Percentiles rank a stretch among this genome's conserved stretches.
These are phyloP conservation scores for Sceliomorpha sp. DNA, from an alignment of 2,888 invertebrate genomes.

Conservation along the genomic window DNA sequence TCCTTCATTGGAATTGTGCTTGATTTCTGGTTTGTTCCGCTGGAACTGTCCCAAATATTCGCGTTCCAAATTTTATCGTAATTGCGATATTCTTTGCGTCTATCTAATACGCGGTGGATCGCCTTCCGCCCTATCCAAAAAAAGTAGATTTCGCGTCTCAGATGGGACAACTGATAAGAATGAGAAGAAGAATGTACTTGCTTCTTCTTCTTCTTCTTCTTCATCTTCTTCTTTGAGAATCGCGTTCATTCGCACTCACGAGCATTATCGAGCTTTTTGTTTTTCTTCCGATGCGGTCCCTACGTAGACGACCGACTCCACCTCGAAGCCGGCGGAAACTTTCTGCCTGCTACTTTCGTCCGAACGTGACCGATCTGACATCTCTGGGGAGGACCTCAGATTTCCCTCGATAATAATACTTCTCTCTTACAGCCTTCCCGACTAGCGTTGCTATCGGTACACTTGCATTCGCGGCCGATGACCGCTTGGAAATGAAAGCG, in stretches of 20 bases:
- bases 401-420: constrained; percentile 84
- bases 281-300: constrained; percentile 39
- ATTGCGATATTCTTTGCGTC: too few relatives aligned
- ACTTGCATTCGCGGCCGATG: constrained; percentile 57
- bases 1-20: too few relatives aligned
- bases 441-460: constrained; percentile 50
- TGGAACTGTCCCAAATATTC: too few relatives aligned
- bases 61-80: too few relatives aligned
- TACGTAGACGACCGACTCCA: constrained; percentile 22
- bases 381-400: constrained; percentile 82
- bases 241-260: constrained; percentile 49
- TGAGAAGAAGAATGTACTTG: too few relatives aligned
- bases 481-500: constrained; percentile 68
- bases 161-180: too few relatives aligned
- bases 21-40: too few relatives aligned
- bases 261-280: constrained; percentile 46
- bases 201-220: too few relatives aligned
- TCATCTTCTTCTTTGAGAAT: constrained; percentile 34
- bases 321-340: constrained; percentile 65
- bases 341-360: constrained; percentile 69
- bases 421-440: constrained; percentile 77
- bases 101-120: too few relatives aligned
- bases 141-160: too few relatives aligned
- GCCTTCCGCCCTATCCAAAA: too few relatives aligned
- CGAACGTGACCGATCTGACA: constrained; percentile 83